Conservation (phyloP, 1,140 invertebrate genomes). For the Anoplolepis gracilipes region DNA sequence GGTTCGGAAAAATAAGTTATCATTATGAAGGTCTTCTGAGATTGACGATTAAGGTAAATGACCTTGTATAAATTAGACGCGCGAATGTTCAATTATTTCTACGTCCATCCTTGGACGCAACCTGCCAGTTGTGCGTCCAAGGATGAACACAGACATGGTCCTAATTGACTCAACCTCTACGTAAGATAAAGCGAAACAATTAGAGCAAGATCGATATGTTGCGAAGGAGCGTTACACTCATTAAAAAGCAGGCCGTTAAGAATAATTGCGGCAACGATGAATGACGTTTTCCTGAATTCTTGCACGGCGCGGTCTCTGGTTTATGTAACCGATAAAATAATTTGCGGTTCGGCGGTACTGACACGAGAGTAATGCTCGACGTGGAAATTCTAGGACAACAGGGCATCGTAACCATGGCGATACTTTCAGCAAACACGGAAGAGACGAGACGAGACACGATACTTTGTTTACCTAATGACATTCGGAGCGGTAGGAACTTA, state of each 20-base stretch:
- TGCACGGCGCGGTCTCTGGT: constrained; percentile 18
- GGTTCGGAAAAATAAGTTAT: background rate
- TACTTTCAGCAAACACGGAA: constrained; percentile 61
- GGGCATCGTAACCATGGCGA: constrained; percentile 67
- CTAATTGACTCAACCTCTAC: background rate
- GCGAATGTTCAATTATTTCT: background rate
- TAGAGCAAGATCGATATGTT: constrained; percentile 21
- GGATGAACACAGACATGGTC: no score
- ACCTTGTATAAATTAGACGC: background rate
- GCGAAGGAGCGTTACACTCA: background rate
- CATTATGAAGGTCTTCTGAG: background rate
- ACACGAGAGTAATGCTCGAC: constrained; percentile 40
- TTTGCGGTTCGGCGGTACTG: constrained; percentile 13
- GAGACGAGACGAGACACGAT: constrained; percentile 32
- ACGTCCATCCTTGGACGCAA: constrained; percentile 16
- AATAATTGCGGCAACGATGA: constrained; percentile 21
- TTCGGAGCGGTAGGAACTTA: constrained; percentile 24
- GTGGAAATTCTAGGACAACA: constrained; percentile 70
- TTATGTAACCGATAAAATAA: constrained; percentile 58
- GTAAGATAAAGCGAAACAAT: constrained; percentile 40
- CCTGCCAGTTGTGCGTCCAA: no score
- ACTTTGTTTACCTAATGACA: constrained; percentile 48
- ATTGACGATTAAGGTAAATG: background rate
- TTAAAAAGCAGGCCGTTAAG: constrained; percentile 7
- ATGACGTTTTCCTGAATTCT: constrained; percentile 49